These are phyloP conservation scores for Ardeotis arabs DNA, from an alignment of 2,113 vertebrate species.

Conservation along the genomic window DNA sequence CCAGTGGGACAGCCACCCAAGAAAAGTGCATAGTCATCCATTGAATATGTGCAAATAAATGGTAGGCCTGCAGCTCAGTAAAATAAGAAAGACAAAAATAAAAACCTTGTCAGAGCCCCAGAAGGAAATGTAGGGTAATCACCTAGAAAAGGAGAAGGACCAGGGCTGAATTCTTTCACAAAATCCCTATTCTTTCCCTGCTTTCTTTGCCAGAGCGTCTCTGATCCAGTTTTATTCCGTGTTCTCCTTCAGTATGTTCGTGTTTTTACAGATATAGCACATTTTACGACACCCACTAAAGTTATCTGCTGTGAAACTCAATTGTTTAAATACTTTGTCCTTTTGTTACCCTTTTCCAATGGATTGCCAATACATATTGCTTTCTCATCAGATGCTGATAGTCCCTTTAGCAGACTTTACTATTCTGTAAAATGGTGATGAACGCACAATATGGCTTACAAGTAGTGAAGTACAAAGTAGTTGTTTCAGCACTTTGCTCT, in stretches of 20 bases:
- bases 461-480: conserved; percentile 37
- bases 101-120: background rate
- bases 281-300: conserved; percentile 53
- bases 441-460: conserved; percentile 6
- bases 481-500: conserved; percentile 55
- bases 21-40: background rate
- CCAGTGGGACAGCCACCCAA: background rate
- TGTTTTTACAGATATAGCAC: conserved; percentile 55
- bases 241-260: conserved; percentile 12
- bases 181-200: conserved; percentile 23
- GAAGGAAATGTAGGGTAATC: background rate
- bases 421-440: conserved; percentile 31
- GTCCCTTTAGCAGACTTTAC: conserved; percentile 51
- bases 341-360: conserved; percentile 67
- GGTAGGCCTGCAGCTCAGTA: background rate
- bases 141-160: background rate
- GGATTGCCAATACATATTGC: conserved; percentile 58
- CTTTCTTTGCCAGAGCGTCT: conserved; percentile 46
- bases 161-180: conserved; percentile 33
- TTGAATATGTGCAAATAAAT: background rate
- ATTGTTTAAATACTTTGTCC: conserved; percentile 57
- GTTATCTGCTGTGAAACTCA: conserved; percentile 57
- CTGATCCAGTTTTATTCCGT: conserved; percentile 51
- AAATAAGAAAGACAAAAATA: background rate
- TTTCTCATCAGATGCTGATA: conserved; percentile 66